A percentile compares a stretch with the other conserved stretches of the same genome.
These are phyloP conservation scores for Peromyscus leucopus DNA, from an alignment of 2,113 vertebrate genomes.

Conservation along the genomic window DNA sequence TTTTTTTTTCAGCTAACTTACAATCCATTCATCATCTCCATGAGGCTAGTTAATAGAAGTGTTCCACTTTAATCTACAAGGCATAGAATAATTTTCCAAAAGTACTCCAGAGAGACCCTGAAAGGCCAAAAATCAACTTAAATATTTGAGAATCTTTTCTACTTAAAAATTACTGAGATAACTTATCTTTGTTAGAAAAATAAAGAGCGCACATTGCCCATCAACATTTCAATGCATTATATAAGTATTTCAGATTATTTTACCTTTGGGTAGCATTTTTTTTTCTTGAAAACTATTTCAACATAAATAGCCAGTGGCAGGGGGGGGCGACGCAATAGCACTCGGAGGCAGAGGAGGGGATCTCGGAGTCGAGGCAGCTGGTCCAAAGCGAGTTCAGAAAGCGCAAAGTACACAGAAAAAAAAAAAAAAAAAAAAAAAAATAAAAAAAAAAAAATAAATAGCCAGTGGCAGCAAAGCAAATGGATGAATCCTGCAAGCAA, in stretches of 20 bases:
- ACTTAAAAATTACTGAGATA: not conserved
- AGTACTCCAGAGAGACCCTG: constrained; percentile 1
- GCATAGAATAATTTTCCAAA: constrained; percentile 20
- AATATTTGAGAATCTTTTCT: constrained; percentile 54
- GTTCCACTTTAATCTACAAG: constrained; percentile 33
- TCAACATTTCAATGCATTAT: constrained; percentile 47
- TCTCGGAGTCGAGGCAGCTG: no score
- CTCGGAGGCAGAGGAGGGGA: no score
- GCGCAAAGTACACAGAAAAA: no score
- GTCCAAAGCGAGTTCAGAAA: no score
- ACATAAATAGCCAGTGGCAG: not conserved
- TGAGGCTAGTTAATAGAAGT: not conserved
- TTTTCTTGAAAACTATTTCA: constrained; percentile 38
- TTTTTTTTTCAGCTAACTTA: not conserved
- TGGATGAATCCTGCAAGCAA: not conserved
- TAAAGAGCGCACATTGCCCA: not conserved
- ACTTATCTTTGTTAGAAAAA: constrained; percentile 24
- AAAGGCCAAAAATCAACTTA: constrained; percentile 55
- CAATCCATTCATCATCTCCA: constrained; percentile 16
- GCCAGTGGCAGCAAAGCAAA: not conserved
- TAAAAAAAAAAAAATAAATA: no score
- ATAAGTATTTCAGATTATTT: constrained; percentile 49
- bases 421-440: no score
- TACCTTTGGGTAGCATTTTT: not conserved
- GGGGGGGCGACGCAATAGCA: no score